These are phyloP conservation scores for Zaprionus davidi DNA, from an alignment of 1,140 invertebrate genomes.

Conservation along the genomic window DNA sequence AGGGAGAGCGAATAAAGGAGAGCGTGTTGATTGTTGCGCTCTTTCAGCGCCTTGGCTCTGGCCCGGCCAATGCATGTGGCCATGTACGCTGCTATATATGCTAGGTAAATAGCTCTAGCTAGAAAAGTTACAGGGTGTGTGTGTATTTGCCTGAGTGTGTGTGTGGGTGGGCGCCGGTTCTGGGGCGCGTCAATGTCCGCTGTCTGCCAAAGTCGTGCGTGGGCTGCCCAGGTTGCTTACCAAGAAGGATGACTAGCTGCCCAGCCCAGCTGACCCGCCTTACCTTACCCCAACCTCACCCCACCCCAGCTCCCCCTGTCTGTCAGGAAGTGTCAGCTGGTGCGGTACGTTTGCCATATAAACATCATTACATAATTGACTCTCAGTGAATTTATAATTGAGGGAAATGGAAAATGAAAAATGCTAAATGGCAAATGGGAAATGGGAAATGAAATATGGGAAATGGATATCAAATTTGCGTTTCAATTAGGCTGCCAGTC, in stretches of 20 bases:
- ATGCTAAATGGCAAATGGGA: not conserved
- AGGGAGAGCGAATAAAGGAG: not conserved
- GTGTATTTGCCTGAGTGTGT: not conserved
- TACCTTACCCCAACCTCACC: not conserved
- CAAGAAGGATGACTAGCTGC: conserved; percentile 1
- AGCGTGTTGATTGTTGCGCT: not conserved
- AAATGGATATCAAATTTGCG: conserved; percentile 16
- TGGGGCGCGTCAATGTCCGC: conserved; percentile 11
- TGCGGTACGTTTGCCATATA: conserved; percentile 11
- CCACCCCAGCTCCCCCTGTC: not conserved
- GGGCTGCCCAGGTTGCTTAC: not conserved
- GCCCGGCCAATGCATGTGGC: conserved; percentile 19
- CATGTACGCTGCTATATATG: conserved; percentile 2
- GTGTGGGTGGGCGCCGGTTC: not conserved
- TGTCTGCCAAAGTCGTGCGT: conserved; percentile 9
- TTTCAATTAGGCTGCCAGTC: conserved; percentile 4
- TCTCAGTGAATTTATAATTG: conserved; percentile 34
- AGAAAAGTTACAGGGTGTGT: not conserved
- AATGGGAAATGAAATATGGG: conserved; percentile 3
- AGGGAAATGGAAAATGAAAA: not conserved
- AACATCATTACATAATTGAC: conserved; percentile 3
- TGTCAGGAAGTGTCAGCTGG: conserved; percentile 32
- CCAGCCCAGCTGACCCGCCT: not conserved
- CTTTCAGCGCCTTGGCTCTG: not conserved
- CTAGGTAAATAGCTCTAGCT: not conserved